Conservation (phyloP, 2,113 vertebrate species). For the Hiodon alosoides region DNA sequence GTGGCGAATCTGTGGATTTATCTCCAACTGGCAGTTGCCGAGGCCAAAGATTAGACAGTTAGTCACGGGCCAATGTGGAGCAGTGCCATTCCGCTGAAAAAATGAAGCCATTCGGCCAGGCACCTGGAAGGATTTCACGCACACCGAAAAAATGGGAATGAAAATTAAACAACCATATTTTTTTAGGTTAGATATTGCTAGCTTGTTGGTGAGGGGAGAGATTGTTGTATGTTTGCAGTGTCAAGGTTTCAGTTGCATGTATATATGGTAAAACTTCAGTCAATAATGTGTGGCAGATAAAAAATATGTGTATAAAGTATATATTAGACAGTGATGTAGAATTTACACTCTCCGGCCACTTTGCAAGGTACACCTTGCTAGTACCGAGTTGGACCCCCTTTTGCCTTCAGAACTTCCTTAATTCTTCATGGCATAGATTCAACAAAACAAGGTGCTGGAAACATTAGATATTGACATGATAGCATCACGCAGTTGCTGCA, state of each 20-base stretch:
- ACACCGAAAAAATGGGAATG: neutral
- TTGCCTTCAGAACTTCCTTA: too few relatives aligned
- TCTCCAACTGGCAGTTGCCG: conserved; percentile 45
- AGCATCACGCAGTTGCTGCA: too few relatives aligned
- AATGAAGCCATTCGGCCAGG: neutral
- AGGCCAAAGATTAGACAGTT: conserved; percentile 47
- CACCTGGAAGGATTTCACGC: neutral
- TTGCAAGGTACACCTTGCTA: too few relatives aligned
- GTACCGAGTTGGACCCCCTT: too few relatives aligned
- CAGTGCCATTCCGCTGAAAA: conserved; percentile 33
- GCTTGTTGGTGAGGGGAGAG: neutral
- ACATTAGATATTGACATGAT: too few relatives aligned
- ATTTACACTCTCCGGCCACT: too few relatives aligned
- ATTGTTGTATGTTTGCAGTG: neutral
- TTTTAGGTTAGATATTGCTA: neutral
- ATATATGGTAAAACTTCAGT: neutral
- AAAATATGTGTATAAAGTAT: neutral
- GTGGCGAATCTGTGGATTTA: conserved; percentile 36
- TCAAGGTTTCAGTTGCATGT: neutral
- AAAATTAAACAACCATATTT: neutral
- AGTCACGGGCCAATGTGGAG: conserved; percentile 36
- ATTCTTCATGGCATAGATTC: too few relatives aligned
- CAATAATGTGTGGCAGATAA: neutral
- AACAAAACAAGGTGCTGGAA: too few relatives aligned
- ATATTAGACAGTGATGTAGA: neutral